Percentiles rank a stretch among this genome's conserved stretches.
Evolutionary conservation across 2,113 vertebrate genomes (phyloP).

Genomic region (Nannospalax galili): DNA sequence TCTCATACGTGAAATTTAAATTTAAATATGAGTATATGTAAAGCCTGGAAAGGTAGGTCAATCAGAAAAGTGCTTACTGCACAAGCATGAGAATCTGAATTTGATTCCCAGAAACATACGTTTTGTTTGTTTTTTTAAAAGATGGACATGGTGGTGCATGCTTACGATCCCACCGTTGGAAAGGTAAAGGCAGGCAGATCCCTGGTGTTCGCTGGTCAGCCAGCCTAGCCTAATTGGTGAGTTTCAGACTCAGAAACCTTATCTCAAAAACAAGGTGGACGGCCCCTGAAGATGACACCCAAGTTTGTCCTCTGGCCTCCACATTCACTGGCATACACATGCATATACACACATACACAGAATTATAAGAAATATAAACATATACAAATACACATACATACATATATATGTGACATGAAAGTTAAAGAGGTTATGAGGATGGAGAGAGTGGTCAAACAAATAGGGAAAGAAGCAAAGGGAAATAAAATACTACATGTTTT

Average conservation of each 20-base stretch:
- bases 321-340: not conserved
- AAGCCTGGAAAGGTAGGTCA: not conserved
- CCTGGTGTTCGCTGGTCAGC: too few species aligned
- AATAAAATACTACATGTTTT: not conserved
- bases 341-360: too few species aligned
- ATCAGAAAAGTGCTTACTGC: not conserved
- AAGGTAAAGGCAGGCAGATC: not conserved
- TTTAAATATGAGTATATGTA: not conserved
- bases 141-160: too few species aligned
- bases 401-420: not conserved
- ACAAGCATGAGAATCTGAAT: not conserved
- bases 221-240: not conserved
- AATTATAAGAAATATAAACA: too few species aligned
- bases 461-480: not conserved
- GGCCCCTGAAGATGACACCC: not conserved
- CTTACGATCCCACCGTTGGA: not conserved
- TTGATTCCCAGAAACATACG: not conserved
- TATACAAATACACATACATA: not conserved
- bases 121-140: too few species aligned
- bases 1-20: not conserved
- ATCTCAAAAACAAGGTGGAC: not conserved
- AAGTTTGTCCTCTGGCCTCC: not conserved
- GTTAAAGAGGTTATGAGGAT: not conserved
- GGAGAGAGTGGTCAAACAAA: not conserved
- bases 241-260: not conserved